phyloP scores from a whole-genome alignment of 1,140 invertebrate species.

The Mesaphorura yosii region DNA sequence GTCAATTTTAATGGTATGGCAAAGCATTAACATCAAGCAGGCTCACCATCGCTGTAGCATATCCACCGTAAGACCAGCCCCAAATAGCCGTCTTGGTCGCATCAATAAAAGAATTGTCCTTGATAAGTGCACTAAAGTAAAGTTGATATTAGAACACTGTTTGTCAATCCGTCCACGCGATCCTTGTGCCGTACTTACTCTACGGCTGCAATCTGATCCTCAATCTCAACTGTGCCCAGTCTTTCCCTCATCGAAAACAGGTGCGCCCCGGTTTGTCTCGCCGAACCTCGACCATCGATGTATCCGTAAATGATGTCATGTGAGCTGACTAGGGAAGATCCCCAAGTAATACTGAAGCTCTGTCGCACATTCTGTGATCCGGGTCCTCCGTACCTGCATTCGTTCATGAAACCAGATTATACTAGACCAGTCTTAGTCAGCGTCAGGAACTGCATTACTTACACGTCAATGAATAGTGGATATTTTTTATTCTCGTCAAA shows the following conservation, averaged over 20 bases:
- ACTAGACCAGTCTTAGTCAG: too few species aligned
- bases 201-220: conserved; percentile 41
- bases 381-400: conserved; percentile 72
- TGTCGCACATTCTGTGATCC: conserved; percentile 67
- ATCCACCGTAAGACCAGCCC: conserved; percentile 65
- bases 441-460: too few species aligned
- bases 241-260: conserved; percentile 67
- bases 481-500: neutral
- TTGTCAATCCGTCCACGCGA: too few species aligned
- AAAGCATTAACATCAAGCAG: too few species aligned
- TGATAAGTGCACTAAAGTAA: too few species aligned
- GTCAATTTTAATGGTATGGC: too few species aligned
- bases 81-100: conserved; percentile 61
- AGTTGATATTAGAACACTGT: too few species aligned
- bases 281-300: conserved; percentile 82
- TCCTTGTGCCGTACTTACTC: too few species aligned
- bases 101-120: conserved; percentile 56
- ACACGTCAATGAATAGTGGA: neutral
- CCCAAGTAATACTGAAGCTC: conserved; percentile 64
- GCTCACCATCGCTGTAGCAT: conserved; percentile 34
- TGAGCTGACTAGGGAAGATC: conserved; percentile 67
- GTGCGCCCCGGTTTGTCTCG: conserved; percentile 67
- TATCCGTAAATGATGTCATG: conserved; percentile 71
- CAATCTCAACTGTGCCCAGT: conserved; percentile 66
- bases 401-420: too few species aligned